A percentile compares a stretch with the other conserved stretches of the same genome.
Evolutionary conservation across 2,888 invertebrate genomes (phyloP).

Genomic region (Tromatobia lineatoria): DNA sequence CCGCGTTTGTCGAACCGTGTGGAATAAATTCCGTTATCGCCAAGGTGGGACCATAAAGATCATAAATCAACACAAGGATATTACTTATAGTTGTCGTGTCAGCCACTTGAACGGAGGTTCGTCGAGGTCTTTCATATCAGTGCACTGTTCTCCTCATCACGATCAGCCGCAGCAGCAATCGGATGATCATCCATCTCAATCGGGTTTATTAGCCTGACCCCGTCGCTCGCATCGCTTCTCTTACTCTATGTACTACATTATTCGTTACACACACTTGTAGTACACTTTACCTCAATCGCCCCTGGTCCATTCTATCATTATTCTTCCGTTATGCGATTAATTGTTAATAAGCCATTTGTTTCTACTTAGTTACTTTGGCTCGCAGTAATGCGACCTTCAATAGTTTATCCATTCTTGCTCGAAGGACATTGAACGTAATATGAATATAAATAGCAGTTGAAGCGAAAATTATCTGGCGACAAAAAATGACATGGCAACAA

Average conservation of each 20-base stretch:
- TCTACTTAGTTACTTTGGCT: background rate
- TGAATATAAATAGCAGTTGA: background rate
- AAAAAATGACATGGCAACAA: no score
- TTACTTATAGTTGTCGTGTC: slow-evolving; percentile 18
- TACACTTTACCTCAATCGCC: background rate
- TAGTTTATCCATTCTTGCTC: background rate
- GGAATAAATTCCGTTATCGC: background rate
- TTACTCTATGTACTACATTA: slow-evolving; percentile 21
- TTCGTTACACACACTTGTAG: slow-evolving; percentile 18
- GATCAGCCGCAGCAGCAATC: slow-evolving; percentile 49
- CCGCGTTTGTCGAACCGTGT: background rate
- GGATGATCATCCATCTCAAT: slow-evolving; percentile 63
- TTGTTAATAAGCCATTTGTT: slow-evolving; percentile 3
- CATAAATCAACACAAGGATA: background rate
- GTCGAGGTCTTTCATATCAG: slow-evolving; percentile 36
- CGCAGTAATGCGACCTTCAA: background rate
- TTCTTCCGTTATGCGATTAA: slow-evolving; percentile 10
- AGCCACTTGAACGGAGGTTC: slow-evolving; percentile 6
- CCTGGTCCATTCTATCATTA: slow-evolving; percentile 4
- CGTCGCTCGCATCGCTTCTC: slow-evolving; percentile 33
- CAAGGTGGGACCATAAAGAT: background rate
- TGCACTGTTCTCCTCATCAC: slow-evolving; percentile 9
- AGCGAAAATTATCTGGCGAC: background rate
- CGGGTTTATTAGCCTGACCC: slow-evolving; percentile 57
- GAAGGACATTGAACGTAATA: no score